These are phyloP conservation scores for human DNA, from an alignment of 2,113 vertebrate genomes.

Conservation along the genomic window DNA sequence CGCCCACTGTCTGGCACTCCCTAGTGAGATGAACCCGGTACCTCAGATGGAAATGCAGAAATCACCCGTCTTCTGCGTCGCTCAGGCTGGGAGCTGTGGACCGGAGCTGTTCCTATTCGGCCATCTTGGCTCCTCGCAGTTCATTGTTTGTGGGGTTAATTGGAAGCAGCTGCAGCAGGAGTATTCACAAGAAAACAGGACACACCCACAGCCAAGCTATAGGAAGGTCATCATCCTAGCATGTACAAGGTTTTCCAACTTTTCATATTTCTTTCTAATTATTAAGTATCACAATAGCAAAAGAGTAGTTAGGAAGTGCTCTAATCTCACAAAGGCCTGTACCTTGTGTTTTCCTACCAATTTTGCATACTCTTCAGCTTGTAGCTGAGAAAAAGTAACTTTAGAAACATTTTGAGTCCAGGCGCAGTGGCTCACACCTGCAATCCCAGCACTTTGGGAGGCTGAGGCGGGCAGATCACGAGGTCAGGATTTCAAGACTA, in stretches of 20 bases:
- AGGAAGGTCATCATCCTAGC: neutral
- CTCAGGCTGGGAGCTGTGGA: too few species aligned
- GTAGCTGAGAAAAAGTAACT: neutral
- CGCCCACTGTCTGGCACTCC: too few species aligned
- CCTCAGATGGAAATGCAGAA: too few species aligned
- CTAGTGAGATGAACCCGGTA: too few species aligned
- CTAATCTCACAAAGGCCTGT: neutral
- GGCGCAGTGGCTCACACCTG: too few species aligned
- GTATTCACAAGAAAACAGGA: neutral
- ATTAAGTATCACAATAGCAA: neutral
- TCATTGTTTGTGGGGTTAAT: neutral
- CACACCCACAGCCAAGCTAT: neutral
- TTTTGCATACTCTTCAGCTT: neutral
- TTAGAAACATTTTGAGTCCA: neutral
- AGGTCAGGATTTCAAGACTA: too few species aligned
- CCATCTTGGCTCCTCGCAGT: neutral
- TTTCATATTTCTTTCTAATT: neutral
- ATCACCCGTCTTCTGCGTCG: too few species aligned
- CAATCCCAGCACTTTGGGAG: too few species aligned
- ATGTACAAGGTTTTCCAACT: neutral
- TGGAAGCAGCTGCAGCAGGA: neutral
- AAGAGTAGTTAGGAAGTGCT: neutral
- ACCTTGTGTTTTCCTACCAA: neutral
- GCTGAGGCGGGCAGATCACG: too few species aligned
- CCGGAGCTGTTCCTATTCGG: too few species aligned